Evolutionary conservation across 2,888 invertebrate genomes (phyloP), one percentile per base, ranked within the genome.

Genomic region (Lamellibrachia columna): DNA sequence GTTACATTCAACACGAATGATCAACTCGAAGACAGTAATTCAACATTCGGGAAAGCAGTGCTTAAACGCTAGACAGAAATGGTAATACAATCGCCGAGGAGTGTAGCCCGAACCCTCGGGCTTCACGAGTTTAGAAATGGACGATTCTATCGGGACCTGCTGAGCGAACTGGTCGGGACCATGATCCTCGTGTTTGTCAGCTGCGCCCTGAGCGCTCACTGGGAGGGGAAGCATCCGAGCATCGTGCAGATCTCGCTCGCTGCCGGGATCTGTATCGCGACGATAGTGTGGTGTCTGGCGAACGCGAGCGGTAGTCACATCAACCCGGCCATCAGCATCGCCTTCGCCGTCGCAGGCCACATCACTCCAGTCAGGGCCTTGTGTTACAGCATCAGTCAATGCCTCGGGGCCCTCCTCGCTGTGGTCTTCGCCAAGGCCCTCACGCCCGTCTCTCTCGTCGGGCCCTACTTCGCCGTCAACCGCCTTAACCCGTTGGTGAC

Each of bases 81-180:
- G 75, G 75, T 75, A n/a, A 22, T 22, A 3, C 15, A 75, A 75
- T 22, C 75, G n/a, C 3, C 75, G 75, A 11, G 75, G 6, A 15
- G 75, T 0, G n/a, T 75, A 22, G 75, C 75, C 22, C 75, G 75
- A 15, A 75, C 15, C 75, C 15, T 75, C 75, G 75, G 75, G 75
- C 75, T 75, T 75, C 75, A 93, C 8, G 94, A 94, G 90, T 53
- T 94, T 28, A 92, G 93, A 75, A 92, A 94, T 11, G 91, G 92
- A 8, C 91, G 92, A 52, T 95, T 99, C 96, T 98, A 98, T 98
- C 97, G 98, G 95, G 98, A 98, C 96, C 97, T 99, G 95, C 96
- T 98, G 90, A 99, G 98, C 0, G 99, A 99, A 97, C 97, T 98
- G 95, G 95, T 98, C 92, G 99, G 99, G 92, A 99, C 99, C 7